A percentile compares a stretch with the other conserved stretches of the same genome.
Evolutionary conservation across 2,797 vertebrate genomes (phyloP).

Genomic region (Varecia variegata): DNA sequence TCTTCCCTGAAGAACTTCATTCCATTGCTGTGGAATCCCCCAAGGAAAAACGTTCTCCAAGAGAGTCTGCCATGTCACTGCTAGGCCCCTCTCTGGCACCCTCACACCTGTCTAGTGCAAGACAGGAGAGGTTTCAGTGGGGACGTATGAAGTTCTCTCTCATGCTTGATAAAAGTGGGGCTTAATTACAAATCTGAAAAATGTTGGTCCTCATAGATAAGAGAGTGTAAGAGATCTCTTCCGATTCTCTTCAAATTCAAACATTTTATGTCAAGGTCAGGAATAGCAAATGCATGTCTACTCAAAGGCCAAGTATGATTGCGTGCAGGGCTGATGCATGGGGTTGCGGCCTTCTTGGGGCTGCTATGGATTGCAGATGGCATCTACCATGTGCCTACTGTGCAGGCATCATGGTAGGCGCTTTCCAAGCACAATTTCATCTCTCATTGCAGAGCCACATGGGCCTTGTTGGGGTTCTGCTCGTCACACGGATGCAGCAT

Average conservation of each 20-base stretch:
- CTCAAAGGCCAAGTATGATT: neutral
- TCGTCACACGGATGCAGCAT: neutral
- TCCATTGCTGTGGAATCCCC: neutral
- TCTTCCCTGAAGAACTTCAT: neutral
- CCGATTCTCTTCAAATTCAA: neutral
- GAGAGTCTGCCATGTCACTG: neutral
- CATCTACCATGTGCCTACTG: neutral
- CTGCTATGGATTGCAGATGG: neutral
- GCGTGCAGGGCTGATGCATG: neutral
- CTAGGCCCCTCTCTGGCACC: neutral
- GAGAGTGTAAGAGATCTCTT: neutral
- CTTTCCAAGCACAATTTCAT: neutral
- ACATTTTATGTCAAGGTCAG: neutral
- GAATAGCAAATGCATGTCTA: neutral
- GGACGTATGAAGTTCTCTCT: neutral
- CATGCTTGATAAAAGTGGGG: fast-evolving
- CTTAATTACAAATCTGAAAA: neutral
- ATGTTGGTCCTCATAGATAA: neutral
- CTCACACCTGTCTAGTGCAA: neutral
- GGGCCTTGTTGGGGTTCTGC: neutral
- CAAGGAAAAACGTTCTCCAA: too few species aligned
- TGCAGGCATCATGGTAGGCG: neutral
- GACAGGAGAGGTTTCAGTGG: neutral
- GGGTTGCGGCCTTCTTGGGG: neutral
- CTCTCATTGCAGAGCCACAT: neutral